A percentile compares a stretch with the other conserved stretches of the same genome.
Evolutionary conservation across 2,888 invertebrate species (phyloP).

Genomic region (Xestia sexstrigata): DNA sequence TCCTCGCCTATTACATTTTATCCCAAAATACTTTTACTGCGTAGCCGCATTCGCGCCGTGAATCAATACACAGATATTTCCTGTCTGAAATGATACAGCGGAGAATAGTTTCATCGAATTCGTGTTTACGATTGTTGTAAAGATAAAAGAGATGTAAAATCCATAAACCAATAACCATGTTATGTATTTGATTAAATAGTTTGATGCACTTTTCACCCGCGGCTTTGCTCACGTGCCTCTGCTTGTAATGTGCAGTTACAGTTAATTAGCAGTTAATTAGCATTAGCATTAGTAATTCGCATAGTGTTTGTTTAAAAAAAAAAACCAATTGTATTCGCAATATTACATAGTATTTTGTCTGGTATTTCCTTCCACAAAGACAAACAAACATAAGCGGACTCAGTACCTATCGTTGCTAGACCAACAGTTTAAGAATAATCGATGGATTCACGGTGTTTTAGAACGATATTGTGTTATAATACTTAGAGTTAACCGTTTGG

Average conservation of each 20-base stretch:
- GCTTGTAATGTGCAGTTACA: background rate
- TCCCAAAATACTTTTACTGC: conserved; percentile 70
- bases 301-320: background rate
- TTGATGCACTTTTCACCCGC: conserved; percentile 34
- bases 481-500: conserved; percentile 4
- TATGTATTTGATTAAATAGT: conserved; percentile 28
- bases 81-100: conserved; percentile 53
- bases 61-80: conserved; percentile 71
- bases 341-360: background rate
- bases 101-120: conserved; percentile 40
- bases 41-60: conserved; percentile 56
- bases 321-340: background rate
- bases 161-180: conserved; percentile 16
- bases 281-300: no score
- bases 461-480: conserved; percentile 26
- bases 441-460: conserved; percentile 17
- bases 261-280: no score
- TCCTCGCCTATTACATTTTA: conserved; percentile 74
- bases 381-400: background rate
- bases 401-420: background rate
- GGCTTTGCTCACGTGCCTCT: background rate
- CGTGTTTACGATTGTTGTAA: conserved; percentile 51
- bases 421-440: background rate
- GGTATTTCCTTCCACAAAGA: background rate
- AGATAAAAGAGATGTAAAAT: conserved; percentile 41